Evolutionary conservation across 1,140 invertebrate species (phyloP), one percentile per base, ranked within the genome.

Genomic region (Euura saliciscinereae): DNA sequence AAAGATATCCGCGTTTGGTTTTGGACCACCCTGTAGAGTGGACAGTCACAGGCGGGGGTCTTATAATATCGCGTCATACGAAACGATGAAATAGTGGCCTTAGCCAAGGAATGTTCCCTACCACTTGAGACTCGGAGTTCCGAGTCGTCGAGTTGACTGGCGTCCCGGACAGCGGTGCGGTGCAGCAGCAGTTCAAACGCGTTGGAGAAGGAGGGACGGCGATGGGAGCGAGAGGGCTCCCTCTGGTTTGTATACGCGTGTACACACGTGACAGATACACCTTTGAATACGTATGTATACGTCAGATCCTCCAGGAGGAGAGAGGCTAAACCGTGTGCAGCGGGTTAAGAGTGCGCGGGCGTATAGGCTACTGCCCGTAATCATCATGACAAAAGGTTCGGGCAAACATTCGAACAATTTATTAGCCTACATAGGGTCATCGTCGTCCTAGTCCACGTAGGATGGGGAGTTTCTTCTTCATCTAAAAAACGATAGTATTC

Each of bases 21-120:
- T 86, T 83, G 84, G 84, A 86, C 84, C 84, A 86, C 84, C 85
- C 76, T 86, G 85, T 85, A 86, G 86, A 59, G 8, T 83, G 82
- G 83, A 82, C 66, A 74, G 77, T 79, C 84, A 76, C 84, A 86
- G 85, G 79, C 83, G 84, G 85, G 85, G 86, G 86, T 86, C 85
- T 86, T 86, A 86, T 86, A 86, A 86, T 87, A 86, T 85, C 84
- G 83, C 85, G 84, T 86, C 85, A 85, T 86, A 87, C 82, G 84
- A 86, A 86, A 86, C 85, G 85, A 86, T 86, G 85, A 87, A 87
- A 86, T 87, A 87, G 86, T 86, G 86, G 84, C 82, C 82, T 83
- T 86, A 85, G 81, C 82, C 77, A 82, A 86, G 85, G 84, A 86
- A 86, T 86, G 84, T 85, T 84, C 82, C 82, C 84, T 85, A 84